Conservation (phyloP, 2,113 vertebrate species). For the Clupea harengus region DNA sequence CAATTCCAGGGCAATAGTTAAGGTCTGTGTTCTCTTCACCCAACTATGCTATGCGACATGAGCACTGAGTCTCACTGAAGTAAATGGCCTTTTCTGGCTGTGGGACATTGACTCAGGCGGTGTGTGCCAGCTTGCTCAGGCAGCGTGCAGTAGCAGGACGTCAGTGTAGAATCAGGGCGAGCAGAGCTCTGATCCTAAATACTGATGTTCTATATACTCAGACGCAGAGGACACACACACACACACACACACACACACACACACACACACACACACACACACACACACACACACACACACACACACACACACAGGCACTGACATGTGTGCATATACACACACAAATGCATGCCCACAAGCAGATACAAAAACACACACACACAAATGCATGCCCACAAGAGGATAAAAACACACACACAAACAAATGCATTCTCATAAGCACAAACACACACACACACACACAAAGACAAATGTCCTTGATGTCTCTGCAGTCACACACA, state of each 20-base stretch:
- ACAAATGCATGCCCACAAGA: neutral
- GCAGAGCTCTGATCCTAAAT: neutral
- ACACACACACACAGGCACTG: neutral
- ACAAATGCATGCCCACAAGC: neutral
- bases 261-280: neutral
- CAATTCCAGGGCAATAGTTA: neutral
- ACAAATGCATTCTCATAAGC: neutral
- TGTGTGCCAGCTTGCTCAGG: neutral
- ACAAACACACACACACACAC: neutral
- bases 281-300: neutral
- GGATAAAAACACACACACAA: neutral
- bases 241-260: too few species aligned
- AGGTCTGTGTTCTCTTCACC: neutral
- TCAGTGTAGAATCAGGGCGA: too few species aligned
- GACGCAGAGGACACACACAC: too few species aligned
- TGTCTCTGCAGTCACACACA: neutral
- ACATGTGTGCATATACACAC: neutral
- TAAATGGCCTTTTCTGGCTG: neutral
- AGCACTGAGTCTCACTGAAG: neutral
- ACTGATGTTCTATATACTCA: too few species aligned
- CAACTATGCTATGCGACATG: neutral
- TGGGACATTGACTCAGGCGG: neutral
- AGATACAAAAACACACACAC: neutral
- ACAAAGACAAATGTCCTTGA: neutral
- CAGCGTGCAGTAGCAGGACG: too few species aligned